Conservation (phyloP, 2,797 vertebrate genomes). For the Valencia hispanica region DNA sequence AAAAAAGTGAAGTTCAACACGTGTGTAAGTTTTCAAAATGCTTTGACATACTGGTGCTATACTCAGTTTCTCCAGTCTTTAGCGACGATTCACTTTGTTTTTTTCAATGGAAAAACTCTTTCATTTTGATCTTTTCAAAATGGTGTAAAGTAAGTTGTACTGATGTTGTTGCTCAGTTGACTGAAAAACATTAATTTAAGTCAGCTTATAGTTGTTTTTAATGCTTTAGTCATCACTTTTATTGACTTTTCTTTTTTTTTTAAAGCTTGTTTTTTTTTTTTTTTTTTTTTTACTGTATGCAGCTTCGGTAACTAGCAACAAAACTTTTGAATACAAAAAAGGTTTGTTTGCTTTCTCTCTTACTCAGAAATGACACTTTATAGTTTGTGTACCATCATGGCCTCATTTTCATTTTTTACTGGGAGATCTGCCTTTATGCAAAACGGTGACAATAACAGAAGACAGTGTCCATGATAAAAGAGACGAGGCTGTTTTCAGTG, state of each 20-base stretch:
- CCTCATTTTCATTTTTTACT: conserved; percentile 62
- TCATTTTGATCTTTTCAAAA: not conserved
- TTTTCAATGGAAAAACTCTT: not conserved
- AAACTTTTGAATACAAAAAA: conserved; percentile 21
- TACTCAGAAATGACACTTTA: conserved; percentile 25
- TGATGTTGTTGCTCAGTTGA: not conserved
- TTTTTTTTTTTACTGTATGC: too few species aligned
- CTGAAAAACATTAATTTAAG: not conserved
- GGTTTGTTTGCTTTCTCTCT: conserved; percentile 17
- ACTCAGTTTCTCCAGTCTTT: not conserved
- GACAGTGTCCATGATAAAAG: conserved; percentile 27
- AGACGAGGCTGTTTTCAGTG: not conserved
- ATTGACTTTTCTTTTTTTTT: too few species aligned
- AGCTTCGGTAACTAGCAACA: conserved; percentile 22
- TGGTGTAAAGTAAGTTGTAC: not conserved
- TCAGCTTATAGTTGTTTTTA: not conserved
- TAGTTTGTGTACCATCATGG: conserved; percentile 34
- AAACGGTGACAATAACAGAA: conserved; percentile 48
- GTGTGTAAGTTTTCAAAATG: conserved; percentile 3
- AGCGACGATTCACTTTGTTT: not conserved
- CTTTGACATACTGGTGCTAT: conserved; percentile 16
- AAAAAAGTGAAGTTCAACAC: conserved; percentile 27
- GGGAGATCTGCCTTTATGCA: conserved; percentile 59
- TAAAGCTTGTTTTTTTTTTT: too few species aligned
- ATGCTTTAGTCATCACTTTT: too few species aligned